A percentile compares a stretch with the other conserved stretches of the same genome.
Conservation (phyloP, 2,888 invertebrate species). For the Tortricodes alternella region DNA sequence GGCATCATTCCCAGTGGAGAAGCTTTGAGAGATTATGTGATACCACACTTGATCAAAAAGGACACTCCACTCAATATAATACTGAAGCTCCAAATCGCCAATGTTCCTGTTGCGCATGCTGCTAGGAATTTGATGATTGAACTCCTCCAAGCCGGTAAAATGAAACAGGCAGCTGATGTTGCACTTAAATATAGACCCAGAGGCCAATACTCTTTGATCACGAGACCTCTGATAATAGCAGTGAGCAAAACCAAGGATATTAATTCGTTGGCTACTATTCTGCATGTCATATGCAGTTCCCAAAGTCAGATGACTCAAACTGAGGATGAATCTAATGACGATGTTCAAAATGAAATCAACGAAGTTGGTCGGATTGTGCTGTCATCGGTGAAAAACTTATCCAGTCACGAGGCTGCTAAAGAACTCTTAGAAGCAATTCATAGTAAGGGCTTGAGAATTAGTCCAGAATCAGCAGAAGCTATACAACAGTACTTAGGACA, state of each 20-base stretch:
- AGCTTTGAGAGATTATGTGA: slow-evolving; percentile 88
- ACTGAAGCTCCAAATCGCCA: slow-evolving; percentile 82
- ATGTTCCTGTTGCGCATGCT: slow-evolving; percentile 78
- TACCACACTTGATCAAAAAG: slow-evolving; percentile 86
- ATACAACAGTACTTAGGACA: slow-evolving; percentile 86
- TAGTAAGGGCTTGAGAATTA: slow-evolving; percentile 86
- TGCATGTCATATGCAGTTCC: slow-evolving; percentile 68
- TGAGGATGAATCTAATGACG: slow-evolving; percentile 59
- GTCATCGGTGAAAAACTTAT: slow-evolving; percentile 72
- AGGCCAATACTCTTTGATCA: slow-evolving; percentile 80
- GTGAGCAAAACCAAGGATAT: slow-evolving; percentile 84
- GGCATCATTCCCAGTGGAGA: slow-evolving; percentile 83
- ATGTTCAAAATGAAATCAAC: slow-evolving; percentile 42
- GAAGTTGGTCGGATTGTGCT: slow-evolving; percentile 82
- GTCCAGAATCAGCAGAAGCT: slow-evolving; percentile 81
- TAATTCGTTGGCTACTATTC: slow-evolving; percentile 83
- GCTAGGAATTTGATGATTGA: slow-evolving; percentile 84
- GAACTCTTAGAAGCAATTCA: slow-evolving; percentile 80
- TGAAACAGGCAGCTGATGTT: slow-evolving; percentile 85
- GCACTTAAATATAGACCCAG: slow-evolving; percentile 83
- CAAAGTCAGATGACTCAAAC: slow-evolving; percentile 37
- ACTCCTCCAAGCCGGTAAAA: slow-evolving; percentile 80
- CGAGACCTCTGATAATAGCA: slow-evolving; percentile 82
- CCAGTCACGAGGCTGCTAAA: slow-evolving; percentile 72
- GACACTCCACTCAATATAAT: slow-evolving; percentile 83